Conservation (phyloP, 2,797 vertebrate genomes). For the Hypotaenidia philippensis region DNA sequence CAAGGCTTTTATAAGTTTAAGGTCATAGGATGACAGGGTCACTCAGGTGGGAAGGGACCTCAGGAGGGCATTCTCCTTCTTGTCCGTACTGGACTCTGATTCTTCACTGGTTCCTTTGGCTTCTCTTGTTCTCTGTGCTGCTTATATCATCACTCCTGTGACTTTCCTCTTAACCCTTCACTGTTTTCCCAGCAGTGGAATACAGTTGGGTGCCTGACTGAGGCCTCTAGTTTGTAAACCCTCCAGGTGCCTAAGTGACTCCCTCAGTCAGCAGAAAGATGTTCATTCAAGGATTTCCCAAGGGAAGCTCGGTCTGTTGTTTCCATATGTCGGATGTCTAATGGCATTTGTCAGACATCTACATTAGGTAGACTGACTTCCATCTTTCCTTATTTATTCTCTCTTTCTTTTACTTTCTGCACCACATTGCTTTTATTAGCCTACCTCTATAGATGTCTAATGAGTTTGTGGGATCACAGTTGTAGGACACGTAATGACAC, state of each 20-base stretch:
- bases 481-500: background rate
- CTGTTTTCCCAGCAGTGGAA: background rate
- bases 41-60: background rate
- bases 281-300: background rate
- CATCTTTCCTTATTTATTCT: background rate
- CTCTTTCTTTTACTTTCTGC: background rate
- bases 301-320: background rate
- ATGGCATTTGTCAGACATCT: background rate
- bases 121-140: background rate
- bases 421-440: background rate
- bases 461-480: background rate
- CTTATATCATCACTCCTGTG: background rate
- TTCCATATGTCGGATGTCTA: background rate
- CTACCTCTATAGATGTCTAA: background rate
- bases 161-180: background rate
- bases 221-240: background rate
- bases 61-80: background rate
- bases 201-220: background rate
- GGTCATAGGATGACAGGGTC: background rate
- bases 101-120: background rate
- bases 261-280: background rate
- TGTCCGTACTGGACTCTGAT: background rate
- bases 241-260: background rate
- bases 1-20: background rate
- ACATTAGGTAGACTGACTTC: background rate